Evolutionary conservation across 2,797 vertebrate species (phyloP), one percentile per base, ranked within the genome.

Genomic region (Limnodromus scolopaceus): DNA sequence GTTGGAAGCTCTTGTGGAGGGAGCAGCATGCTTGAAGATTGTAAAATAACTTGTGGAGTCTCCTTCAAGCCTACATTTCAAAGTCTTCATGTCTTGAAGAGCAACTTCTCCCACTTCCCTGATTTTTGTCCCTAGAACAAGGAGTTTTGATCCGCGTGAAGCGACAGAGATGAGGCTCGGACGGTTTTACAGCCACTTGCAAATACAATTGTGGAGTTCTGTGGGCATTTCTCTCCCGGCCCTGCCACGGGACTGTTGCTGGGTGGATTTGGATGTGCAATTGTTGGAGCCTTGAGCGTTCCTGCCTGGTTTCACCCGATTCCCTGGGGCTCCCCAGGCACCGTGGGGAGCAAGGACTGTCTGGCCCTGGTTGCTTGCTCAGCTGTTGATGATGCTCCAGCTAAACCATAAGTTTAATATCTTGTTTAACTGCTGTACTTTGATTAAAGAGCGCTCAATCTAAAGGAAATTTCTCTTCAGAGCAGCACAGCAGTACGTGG

Each of bases 361-460:
- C 94, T 95, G 87, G 63, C 48, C 17, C 78, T 13, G 34, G 13
- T 9, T 90, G 91, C 89, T 84, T 72, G 85, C 90, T 95, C 90
- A 95, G 85, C 72, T 2, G 0, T 8, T 71, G 60, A 64, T 91
- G 94, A 57, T 92, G 94, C 58, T 70, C 9, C 7, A 84, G 85
- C 72, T 43, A 75, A 87, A 84, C 41, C 57, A 23, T 48, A 20
- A 66, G 17, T 72, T 93, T 95, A 75, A 55, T 34, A 32, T 54
- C 81, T 78, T 61, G 36, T 76, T 65, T 81, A 68, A 36, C 8
- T 55, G 92, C 71, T 83, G 6, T 41, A 25, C 36, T 53, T 22
- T 87, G 66, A 87, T 83, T 70, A 92, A 81, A 95, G 87, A 94
- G 68, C 27, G 49, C 39, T 51, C 74, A 32, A 14, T n/a, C 36